phyloP scores from a whole-genome alignment of 1,140 invertebrate genomes.

The Heliconius eleuchia region DNA sequence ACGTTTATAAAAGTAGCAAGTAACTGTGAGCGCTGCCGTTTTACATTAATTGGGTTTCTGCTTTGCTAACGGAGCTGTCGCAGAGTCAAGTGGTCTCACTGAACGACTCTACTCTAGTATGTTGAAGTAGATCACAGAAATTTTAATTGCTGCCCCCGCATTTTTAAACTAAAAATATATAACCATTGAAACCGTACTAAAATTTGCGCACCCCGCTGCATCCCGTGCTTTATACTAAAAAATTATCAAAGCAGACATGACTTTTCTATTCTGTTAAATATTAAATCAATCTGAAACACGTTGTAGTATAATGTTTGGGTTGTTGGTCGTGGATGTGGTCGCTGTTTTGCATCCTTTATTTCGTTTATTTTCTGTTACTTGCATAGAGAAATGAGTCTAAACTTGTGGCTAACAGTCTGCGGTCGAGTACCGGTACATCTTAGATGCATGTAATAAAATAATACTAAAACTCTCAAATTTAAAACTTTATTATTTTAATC shows the following conservation, averaged over 20 bases:
- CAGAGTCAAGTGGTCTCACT: conserved; percentile 46
- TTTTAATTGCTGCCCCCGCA: conserved; percentile 60
- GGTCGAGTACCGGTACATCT: conserved; percentile 40
- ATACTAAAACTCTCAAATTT: not conserved
- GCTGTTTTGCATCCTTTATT: conserved; percentile 22
- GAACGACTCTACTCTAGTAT: conserved; percentile 63
- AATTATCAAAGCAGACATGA: not conserved
- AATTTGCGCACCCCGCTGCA: not conserved
- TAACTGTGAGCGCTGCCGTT: conserved; percentile 47
- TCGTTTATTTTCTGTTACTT: conserved; percentile 35
- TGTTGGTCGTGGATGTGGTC: conserved; percentile 22
- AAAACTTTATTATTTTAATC: not conserved
- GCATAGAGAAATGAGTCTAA: conserved; percentile 42
- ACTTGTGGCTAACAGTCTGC: conserved; percentile 54
- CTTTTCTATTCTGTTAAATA: not conserved
- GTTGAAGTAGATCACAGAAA: conserved; percentile 62
- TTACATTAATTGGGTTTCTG: conserved; percentile 64
- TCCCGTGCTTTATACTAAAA: not conserved
- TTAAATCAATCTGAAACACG: not conserved
- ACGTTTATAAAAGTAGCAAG: conserved; percentile 49
- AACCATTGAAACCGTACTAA: conserved; percentile 18
- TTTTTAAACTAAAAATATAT: conserved; percentile 25
- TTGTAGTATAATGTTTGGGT: not conserved
- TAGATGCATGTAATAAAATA: conserved; percentile 13
- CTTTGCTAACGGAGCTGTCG: conserved; percentile 49